Percentiles rank a stretch among this genome's conserved stretches.
phyloP scores from a whole-genome alignment of 1,140 invertebrate genomes.

The Solen grandis region DNA sequence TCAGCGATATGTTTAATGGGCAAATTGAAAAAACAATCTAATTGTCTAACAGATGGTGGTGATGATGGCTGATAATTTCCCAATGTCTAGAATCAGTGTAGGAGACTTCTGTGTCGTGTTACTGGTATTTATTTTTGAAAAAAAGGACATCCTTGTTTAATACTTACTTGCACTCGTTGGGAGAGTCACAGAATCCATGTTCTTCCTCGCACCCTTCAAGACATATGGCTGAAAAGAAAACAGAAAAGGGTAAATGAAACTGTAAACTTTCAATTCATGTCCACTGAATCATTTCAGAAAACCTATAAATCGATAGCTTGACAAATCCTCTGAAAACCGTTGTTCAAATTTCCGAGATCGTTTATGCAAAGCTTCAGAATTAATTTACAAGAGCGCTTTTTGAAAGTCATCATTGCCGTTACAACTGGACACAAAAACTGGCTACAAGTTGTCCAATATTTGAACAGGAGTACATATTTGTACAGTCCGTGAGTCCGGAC shows the following conservation, averaged over 20 bases:
- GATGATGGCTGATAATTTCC: background rate
- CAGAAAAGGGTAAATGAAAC: constrained; percentile 25
- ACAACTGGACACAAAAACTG: no score
- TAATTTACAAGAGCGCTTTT: no score
- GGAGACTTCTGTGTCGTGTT: background rate
- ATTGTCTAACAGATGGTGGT: no score
- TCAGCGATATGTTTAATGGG: no score
- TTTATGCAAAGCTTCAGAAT: background rate
- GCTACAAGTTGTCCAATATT: no score
- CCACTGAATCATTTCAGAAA: no score
- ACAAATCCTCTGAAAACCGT: background rate
- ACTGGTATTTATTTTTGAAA: no score
- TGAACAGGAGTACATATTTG: no score
- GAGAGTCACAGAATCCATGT: constrained; percentile 94
- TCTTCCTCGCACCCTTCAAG: constrained; percentile 92
- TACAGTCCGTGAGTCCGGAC: no score
- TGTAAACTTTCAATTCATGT: background rate
- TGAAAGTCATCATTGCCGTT: no score
- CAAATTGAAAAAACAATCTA: no score
- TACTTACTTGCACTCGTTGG: constrained; percentile 98
- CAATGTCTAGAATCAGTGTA: background rate
- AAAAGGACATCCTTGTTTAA: no score
- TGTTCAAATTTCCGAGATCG: background rate
- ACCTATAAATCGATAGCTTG: background rate
- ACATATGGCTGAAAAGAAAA: constrained; percentile 88